Conservation (phyloP, 2,797 vertebrate genomes). For the Alauda arvensis region DNA sequence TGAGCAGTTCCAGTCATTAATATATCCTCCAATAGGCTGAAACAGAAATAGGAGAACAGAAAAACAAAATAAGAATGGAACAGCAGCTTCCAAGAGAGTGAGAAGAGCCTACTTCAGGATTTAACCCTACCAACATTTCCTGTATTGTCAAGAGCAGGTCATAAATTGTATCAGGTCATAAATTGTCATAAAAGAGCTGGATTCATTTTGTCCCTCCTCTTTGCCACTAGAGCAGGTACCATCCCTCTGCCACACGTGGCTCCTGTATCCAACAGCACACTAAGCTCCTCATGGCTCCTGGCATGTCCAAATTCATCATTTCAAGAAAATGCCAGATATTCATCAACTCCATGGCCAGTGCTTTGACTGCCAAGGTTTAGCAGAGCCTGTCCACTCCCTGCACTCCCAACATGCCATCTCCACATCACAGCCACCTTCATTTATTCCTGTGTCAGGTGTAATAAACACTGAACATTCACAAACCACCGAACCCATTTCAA, state of each 20-base stretch:
- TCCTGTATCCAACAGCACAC: not conserved
- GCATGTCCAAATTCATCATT: not conserved
- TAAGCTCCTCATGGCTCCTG: not conserved
- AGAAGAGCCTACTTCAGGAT: not conserved
- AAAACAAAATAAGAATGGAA: slow-evolving; percentile 3
- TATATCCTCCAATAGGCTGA: not conserved
- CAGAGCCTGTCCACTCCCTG: not conserved
- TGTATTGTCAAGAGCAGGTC: not conserved
- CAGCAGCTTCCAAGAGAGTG: not conserved
- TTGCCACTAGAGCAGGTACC: not conserved
- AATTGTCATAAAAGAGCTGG: too few species aligned
- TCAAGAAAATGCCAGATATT: not conserved
- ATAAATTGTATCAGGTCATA: too few species aligned
- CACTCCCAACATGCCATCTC: not conserved
- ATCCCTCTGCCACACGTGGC: not conserved
- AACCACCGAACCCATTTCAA: not conserved
- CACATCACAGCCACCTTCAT: not conserved
- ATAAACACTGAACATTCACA: not conserved
- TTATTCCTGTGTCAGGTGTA: not conserved
- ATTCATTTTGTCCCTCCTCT: not conserved
- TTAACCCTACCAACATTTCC: not conserved
- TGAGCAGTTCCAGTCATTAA: not conserved
- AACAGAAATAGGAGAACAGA: not conserved
- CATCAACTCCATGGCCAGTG: not conserved
- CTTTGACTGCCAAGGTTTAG: not conserved